These are phyloP conservation scores for Orthosia gracilis DNA, from an alignment of 2,888 invertebrate species.

Conservation along the genomic window DNA sequence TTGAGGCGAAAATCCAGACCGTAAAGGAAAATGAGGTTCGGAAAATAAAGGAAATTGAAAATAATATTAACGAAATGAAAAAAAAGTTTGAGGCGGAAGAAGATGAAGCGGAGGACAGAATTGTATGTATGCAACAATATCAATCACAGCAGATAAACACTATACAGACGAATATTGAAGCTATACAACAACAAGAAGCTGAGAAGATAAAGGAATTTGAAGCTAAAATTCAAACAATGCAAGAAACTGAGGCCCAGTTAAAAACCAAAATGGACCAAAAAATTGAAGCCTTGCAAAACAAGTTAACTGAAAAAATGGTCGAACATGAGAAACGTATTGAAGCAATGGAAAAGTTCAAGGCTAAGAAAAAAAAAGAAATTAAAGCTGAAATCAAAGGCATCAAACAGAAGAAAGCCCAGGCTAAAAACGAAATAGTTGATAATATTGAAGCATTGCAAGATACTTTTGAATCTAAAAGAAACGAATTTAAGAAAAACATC, in stretches of 20 bases:
- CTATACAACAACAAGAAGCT: constrained; percentile 18
- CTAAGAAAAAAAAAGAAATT: constrained; percentile 19
- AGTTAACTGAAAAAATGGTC: constrained; percentile 1
- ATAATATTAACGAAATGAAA: constrained; percentile 24
- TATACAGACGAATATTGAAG: constrained; percentile 11
- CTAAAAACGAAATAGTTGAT: constrained; percentile 14
- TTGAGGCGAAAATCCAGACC: constrained; percentile 17
- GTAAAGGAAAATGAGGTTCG: constrained; percentile 17
- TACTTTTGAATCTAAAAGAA: background rate
- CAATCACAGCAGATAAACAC: constrained; percentile 9
- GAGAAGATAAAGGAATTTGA: constrained; percentile 14
- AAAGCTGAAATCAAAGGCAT: constrained; percentile 28
- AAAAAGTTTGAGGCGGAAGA: constrained; percentile 21
- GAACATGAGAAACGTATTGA: constrained; percentile 22
- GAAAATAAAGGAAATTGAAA: constrained; percentile 28
- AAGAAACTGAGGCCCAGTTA: constrained; percentile 6
- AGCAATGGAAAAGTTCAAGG: constrained; percentile 19
- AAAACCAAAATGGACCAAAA: constrained; percentile 6
- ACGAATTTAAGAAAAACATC: constrained; percentile 25
- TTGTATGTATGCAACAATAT: constrained; percentile 30
- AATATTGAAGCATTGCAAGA: constrained; percentile 26
- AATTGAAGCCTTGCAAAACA: constrained; percentile 14
- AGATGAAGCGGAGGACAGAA: constrained; percentile 42
- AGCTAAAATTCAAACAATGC: constrained; percentile 6
- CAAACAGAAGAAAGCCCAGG: background rate